These are phyloP conservation scores for Conomelus anceps DNA, from an alignment of 2,888 invertebrate genomes.

Conservation along the genomic window DNA sequence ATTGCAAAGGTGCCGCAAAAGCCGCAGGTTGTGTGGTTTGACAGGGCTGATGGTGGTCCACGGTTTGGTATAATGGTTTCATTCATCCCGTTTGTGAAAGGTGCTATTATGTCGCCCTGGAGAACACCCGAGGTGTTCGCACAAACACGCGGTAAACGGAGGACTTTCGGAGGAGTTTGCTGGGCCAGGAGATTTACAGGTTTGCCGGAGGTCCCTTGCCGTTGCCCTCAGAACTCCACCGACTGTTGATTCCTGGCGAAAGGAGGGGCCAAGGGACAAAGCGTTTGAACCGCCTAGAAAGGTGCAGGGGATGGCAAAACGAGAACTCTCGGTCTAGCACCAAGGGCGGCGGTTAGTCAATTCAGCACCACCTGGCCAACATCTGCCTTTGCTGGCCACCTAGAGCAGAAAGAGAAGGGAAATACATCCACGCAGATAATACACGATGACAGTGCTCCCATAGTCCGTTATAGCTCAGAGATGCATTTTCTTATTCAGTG, in stretches of 20 bases:
- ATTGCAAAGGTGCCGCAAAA: neutral
- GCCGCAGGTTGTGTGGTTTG: neutral
- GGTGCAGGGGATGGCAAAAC: neutral
- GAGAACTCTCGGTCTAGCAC: neutral
- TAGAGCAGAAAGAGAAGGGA: neutral
- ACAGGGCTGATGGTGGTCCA: neutral
- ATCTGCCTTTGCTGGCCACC: neutral
- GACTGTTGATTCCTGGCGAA: neutral
- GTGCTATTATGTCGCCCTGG: neutral
- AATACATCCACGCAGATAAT: neutral
- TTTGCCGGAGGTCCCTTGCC: neutral
- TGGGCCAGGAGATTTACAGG: neutral
- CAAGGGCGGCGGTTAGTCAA: neutral
- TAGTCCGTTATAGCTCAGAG: neutral
- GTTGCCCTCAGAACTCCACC: neutral
- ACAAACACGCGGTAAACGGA: neutral
- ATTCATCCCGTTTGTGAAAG: neutral
- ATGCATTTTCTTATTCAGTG: neutral
- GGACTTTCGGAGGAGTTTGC: neutral
- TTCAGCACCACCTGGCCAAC: neutral
- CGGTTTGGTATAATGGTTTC: neutral
- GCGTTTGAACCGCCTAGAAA: too few species aligned
- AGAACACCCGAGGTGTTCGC: neutral
- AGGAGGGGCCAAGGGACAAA: neutral
- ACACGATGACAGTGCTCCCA: neutral